Conservation (phyloP, 2,888 invertebrate species). For the Tenthredo notha region DNA sequence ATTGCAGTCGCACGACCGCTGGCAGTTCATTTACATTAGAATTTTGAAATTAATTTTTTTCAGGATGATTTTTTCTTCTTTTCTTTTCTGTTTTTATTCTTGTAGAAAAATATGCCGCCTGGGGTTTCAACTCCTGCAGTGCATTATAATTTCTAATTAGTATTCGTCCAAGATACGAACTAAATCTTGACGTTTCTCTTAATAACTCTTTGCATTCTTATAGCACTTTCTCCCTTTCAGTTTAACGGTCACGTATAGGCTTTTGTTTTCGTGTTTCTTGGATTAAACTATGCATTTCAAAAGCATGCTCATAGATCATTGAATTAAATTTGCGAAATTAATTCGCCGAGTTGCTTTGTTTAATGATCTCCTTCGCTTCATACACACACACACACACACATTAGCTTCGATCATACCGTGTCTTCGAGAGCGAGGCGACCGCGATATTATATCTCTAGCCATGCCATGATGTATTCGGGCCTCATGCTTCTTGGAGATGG, state of each 20-base stretch:
- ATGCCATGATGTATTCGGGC: not conserved
- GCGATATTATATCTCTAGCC: not conserved
- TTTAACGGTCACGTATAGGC: slow-evolving; percentile 31
- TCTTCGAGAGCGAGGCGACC: slow-evolving; percentile 1
- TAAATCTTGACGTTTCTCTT: slow-evolving; percentile 13
- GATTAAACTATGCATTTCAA: not conserved
- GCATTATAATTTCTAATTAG: slow-evolving; percentile 34
- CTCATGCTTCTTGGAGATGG: slow-evolving; percentile 12
- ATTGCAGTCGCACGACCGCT: not conserved
- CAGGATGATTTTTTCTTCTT: too few relatives aligned
- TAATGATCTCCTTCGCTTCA: slow-evolving; percentile 28
- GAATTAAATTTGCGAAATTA: slow-evolving; percentile 16
- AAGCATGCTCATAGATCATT: slow-evolving; percentile 17
- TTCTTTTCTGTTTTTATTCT: not conserved
- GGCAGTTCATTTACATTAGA: not conserved
- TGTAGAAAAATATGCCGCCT: not conserved
- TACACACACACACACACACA: not conserved
- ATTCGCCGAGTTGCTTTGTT: not conserved
- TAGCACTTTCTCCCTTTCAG: slow-evolving; percentile 43
- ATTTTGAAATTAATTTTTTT: not conserved
- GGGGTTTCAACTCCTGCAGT: not conserved
- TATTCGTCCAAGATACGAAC: slow-evolving; percentile 24
- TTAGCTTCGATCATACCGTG: not conserved
- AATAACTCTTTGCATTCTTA: slow-evolving; percentile 24
- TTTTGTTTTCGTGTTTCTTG: slow-evolving; percentile 23